Conservation (phyloP, 92 coral and sea anemone genomes). For the Porites evermanni region DNA sequence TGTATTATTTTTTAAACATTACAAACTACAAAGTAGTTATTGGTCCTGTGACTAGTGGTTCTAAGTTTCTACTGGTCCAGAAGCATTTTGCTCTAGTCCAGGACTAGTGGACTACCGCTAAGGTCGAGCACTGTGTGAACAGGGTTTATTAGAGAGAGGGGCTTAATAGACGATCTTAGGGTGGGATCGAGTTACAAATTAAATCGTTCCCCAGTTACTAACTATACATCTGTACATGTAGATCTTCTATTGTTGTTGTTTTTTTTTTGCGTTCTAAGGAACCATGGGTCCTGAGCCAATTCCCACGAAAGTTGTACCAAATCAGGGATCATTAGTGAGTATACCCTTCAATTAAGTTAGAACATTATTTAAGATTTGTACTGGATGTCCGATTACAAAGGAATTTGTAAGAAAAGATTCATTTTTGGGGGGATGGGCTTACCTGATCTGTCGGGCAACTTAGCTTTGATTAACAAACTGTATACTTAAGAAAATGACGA, state of each 20-base stretch:
- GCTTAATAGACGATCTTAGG: no score
- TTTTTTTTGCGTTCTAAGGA: conserved; percentile 36
- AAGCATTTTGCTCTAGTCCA: conserved; percentile 36
- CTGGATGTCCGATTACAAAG: no score
- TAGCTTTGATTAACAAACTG: no score
- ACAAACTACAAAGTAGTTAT: conserved; percentile 33
- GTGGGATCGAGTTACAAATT: no score
- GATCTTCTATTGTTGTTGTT: not conserved
- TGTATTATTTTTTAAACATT: conserved; percentile 21
- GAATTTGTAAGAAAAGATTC: no score
- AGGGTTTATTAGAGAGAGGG: no score
- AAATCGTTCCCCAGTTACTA: not conserved
- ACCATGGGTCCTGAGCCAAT: conserved; percentile 81
- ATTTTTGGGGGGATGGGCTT: no score
- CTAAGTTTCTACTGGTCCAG: conserved; percentile 47
- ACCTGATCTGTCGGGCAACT: no score
- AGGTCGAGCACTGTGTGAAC: not conserved
- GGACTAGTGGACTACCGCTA: conserved; percentile 28
- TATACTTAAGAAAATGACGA: no score
- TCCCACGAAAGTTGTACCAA: conserved; percentile 57
- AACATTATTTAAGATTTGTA: no score
- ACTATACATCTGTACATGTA: no score
- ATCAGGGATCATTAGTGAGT: conserved; percentile 76
- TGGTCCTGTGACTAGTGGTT: conserved; percentile 48
- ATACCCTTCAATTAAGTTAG: no score